A percentile compares a stretch with the other conserved stretches of the same genome.
Evolutionary conservation across 1,140 invertebrate species (phyloP).

Genomic region (Luehdorfia chinensis): DNA sequence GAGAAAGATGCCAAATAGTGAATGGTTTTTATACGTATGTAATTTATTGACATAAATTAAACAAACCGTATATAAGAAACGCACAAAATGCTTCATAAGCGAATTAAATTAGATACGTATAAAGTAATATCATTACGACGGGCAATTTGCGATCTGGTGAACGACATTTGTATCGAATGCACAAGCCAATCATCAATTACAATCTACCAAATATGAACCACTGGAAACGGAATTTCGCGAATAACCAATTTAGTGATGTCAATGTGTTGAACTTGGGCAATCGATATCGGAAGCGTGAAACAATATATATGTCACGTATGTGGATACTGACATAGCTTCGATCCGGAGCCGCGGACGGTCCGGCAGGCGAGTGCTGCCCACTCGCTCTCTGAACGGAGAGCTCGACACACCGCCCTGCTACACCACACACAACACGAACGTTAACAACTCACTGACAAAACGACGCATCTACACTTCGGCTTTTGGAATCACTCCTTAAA

Average conservation of each 20-base stretch:
- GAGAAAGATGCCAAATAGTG: not conserved
- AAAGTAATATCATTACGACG: not conserved
- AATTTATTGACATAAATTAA: too few species aligned
- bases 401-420: slow-evolving; percentile 80
- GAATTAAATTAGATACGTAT: not conserved
- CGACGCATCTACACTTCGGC: not conserved
- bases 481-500: too few species aligned
- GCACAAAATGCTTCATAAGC: slow-evolving; percentile 2
- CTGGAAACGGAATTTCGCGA: too few species aligned
- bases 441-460: slow-evolving; percentile 29
- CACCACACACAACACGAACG: slow-evolving; percentile 54
- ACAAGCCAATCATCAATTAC: too few species aligned
- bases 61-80: too few species aligned
- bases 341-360: slow-evolving; percentile 90
- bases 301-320: slow-evolving; percentile 13
- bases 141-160: not conserved
- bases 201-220: too few species aligned
- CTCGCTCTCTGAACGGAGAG: slow-evolving; percentile 90
- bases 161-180: not conserved
- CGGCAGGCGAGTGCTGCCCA: slow-evolving; percentile 89
- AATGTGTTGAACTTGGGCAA: not conserved
- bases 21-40: too few species aligned
- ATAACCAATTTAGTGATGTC: too few species aligned
- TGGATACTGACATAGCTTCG: slow-evolving; percentile 76
- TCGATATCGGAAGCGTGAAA: too few species aligned